Percentiles rank a stretch among this genome's conserved stretches.
Evolutionary conservation across 2,797 vertebrate genomes (phyloP).

Genomic region (Hippoglossus hippoglossus): DNA sequence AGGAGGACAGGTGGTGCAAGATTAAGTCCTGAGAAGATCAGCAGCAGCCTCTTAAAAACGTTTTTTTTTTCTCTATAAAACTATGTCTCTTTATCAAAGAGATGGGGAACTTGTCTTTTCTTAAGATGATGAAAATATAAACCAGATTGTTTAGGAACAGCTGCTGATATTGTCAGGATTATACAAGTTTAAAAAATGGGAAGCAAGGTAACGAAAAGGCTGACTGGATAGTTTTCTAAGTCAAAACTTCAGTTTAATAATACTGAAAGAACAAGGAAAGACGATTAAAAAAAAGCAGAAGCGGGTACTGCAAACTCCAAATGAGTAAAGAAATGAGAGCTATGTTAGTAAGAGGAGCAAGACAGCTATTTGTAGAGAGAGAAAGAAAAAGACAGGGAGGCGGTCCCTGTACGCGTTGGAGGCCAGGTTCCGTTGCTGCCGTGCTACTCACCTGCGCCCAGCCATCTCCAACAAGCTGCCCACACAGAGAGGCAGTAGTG

Average conservation of each 20-base stretch:
- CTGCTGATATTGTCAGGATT: slow-evolving; percentile 67
- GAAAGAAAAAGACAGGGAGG: slow-evolving; percentile 10
- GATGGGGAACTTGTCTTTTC: background rate
- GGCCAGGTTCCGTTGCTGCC: slow-evolving; percentile 42
- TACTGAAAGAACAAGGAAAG: slow-evolving; percentile 13
- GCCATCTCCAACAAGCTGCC: slow-evolving; percentile 78
- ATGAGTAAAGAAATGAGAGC: slow-evolving; percentile 30
- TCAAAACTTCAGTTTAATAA: slow-evolving; percentile 22
- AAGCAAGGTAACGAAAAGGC: slow-evolving; percentile 19
- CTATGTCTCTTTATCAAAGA: background rate
- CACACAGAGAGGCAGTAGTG: slow-evolving; percentile 68
- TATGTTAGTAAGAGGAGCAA: slow-evolving; percentile 45
- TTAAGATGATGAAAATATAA: background rate
- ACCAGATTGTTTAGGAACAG: slow-evolving; percentile 14
- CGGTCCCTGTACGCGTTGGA: slow-evolving; percentile 37
- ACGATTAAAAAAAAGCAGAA: slow-evolving; percentile 23
- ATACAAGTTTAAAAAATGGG: background rate
- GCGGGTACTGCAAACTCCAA: slow-evolving; percentile 33
- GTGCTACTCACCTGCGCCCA: slow-evolving; percentile 77
- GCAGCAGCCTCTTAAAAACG: slow-evolving; percentile 37
- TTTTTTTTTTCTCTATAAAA: background rate
- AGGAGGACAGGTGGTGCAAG: slow-evolving; percentile 26
- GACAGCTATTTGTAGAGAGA: slow-evolving; percentile 28
- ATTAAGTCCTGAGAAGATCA: slow-evolving; percentile 68
- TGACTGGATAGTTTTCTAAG: background rate